These are phyloP conservation scores for Anthopleura xanthogrammica DNA, from an alignment of 92 coral and sea anemone genomes.

Conservation along the genomic window DNA sequence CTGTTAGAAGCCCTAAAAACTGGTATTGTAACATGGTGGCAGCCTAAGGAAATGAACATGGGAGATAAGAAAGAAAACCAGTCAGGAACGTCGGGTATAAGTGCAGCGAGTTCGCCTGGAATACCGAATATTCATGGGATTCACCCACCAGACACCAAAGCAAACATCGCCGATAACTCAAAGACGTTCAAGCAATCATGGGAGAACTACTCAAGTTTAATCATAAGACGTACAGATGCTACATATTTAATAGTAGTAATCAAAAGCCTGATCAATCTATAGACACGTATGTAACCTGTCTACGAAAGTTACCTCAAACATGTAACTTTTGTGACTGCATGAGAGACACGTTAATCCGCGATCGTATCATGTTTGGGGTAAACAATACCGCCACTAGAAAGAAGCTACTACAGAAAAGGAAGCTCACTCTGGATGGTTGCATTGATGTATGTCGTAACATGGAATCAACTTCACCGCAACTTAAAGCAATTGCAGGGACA, in stretches of 20 bases:
- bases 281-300: slow-evolving; percentile 23
- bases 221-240: slow-evolving; percentile 31
- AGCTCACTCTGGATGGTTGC: slow-evolving; percentile 17
- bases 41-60: not conserved
- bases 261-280: slow-evolving; percentile 13
- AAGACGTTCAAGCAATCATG: slow-evolving; percentile 27
- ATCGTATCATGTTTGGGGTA: too few species aligned
- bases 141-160: slow-evolving; percentile 17
- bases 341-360: not conserved
- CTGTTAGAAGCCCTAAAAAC: too few species aligned
- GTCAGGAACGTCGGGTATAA: not conserved
- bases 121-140: slow-evolving; percentile 2
- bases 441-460: slow-evolving; percentile 29
- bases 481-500: slow-evolving; percentile 9
- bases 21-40: not conserved
- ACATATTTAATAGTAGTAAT: slow-evolving; percentile 31
- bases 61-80: too few species aligned
- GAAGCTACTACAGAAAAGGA: slow-evolving; percentile 26
- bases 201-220: slow-evolving; percentile 32
- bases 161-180: slow-evolving; percentile 34
- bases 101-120: not conserved
- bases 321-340: slow-evolving; percentile 48
- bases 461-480: slow-evolving; percentile 15
- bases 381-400: not conserved
- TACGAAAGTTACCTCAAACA: slow-evolving; percentile 27